Evolutionary conservation across 2,888 invertebrate species (phyloP).

Genomic region (Lamproptera curius): DNA sequence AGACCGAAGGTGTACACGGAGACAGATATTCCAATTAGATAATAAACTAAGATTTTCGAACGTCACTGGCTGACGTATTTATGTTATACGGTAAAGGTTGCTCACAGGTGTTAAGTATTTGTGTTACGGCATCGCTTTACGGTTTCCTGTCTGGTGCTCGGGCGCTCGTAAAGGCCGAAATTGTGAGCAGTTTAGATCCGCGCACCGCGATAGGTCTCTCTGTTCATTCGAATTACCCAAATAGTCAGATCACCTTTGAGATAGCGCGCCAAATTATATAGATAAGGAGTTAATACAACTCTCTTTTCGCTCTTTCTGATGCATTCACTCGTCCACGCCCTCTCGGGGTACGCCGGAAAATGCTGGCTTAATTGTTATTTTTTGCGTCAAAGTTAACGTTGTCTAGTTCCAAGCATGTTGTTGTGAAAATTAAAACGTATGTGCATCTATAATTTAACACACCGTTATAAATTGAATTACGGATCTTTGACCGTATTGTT

Average conservation of each 20-base stretch:
- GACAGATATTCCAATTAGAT: too few species aligned
- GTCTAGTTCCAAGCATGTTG: not conserved
- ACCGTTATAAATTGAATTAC: not conserved
- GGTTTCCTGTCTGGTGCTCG: slow-evolving; percentile 11
- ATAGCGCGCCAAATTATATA: slow-evolving; percentile 24
- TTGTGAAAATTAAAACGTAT: not conserved
- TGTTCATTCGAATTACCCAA: slow-evolving; percentile 18
- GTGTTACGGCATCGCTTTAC: slow-evolving; percentile 5
- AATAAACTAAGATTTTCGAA: too few species aligned
- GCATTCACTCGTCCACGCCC: slow-evolving; percentile 3
- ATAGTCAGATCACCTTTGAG: slow-evolving; percentile 22
- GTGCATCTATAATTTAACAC: not conserved
- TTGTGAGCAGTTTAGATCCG: slow-evolving; percentile 22
- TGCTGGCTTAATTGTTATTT: slow-evolving; percentile 12
- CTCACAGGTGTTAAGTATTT: slow-evolving; percentile 15
- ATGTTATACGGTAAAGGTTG: slow-evolving; percentile 3
- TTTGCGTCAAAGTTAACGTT: not conserved
- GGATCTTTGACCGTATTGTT: not conserved
- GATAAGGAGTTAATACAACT: slow-evolving; percentile 22
- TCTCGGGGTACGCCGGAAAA: slow-evolving; percentile 3
- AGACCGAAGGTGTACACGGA: too few species aligned
- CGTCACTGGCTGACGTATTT: too few species aligned
- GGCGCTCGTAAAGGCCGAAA: slow-evolving; percentile 12
- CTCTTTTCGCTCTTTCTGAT: slow-evolving; percentile 11
- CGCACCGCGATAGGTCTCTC: slow-evolving; percentile 16